phyloP scores from a whole-genome alignment of 2,113 vertebrate genomes.

The Elgaria multicarinata region DNA sequence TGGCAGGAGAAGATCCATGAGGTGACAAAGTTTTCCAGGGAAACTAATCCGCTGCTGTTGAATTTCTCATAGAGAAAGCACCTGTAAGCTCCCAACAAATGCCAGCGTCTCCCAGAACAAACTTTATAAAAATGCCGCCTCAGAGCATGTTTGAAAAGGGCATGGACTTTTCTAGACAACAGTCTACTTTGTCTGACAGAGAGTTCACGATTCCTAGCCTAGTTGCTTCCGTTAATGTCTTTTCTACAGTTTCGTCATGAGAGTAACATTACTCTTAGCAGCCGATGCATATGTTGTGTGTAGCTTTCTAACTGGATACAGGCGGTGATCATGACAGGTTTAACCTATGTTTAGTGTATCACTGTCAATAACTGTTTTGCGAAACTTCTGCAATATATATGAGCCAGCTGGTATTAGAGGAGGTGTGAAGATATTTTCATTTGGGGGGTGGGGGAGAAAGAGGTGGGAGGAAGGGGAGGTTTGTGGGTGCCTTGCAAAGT shows the following conservation, averaged over 20 bases:
- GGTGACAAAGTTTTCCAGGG: background rate
- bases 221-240: background rate
- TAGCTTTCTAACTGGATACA: background rate
- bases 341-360: constrained; percentile 67
- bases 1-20: background rate
- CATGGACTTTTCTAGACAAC: background rate
- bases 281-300: background rate
- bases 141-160: background rate
- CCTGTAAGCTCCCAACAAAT: background rate
- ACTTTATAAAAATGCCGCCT: background rate
- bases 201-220: background rate
- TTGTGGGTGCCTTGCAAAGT: constrained; percentile 67
- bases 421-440: constrained; percentile 77
- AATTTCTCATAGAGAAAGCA: background rate
- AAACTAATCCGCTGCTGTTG: background rate
- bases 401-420: constrained; percentile 78
- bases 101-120: background rate
- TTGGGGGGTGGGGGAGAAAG: constrained; percentile 42
- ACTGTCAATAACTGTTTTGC: constrained; percentile 65
- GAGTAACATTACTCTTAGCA: rapidly evolving
- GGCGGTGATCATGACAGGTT: constrained; percentile 42
- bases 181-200: rapidly evolving
- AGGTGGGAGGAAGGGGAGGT: constrained; percentile 61
- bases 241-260: background rate
- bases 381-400: constrained; percentile 65